Base-by-base conservation (phyloP, 2,113 vertebrate genomes). In the Pipa parva region DNA sequence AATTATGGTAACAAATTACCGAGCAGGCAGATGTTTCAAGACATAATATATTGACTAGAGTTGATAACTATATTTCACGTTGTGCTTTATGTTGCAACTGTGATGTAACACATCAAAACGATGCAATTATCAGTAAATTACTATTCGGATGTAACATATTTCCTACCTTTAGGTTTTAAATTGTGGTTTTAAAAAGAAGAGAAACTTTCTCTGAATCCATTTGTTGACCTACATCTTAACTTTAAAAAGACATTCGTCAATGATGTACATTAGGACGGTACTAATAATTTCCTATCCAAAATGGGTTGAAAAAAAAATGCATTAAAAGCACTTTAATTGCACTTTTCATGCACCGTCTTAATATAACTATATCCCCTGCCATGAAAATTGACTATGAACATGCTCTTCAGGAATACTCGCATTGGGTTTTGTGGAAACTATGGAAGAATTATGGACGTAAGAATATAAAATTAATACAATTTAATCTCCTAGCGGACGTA, bases 281-380 rank as follows among this genome's bases (percentile, higher is more conserved):
- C 56, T 52, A 69, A 69, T 27, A 61, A 70, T 54, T 70, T 70
- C 26, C 58, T 45, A 61, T 70, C 57, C 33, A 39, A 51, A 70
- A 70, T 70, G 57, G 66, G 26, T 31, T 60, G 57, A 70, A 70
- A 60, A 67, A 29, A 59, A 39, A n/a, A n/a, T n/a, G 58, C 58
- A 52, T 70, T 70, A 70, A 70, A 70, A 70, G 66, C 66, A 70
- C 33, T 52, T 70, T 70, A 70, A 70, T 70, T 70, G 66, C 50
- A 60, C 57, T 49, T 69, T 69, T 61, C 60, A 61, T 70, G 57
- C 59, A 54, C 39, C 66, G 45, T 70, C 58, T 61, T 59, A 61
- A 70, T 70, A 59, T 70, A 70, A 61, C 57, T 42, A 70, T 60
- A 69, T 70, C 66, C 66, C 66, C 66, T 61, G 54, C 66, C 45